Conservation (phyloP, 2,797 vertebrate species). For the Myotis planiceps region DNA sequence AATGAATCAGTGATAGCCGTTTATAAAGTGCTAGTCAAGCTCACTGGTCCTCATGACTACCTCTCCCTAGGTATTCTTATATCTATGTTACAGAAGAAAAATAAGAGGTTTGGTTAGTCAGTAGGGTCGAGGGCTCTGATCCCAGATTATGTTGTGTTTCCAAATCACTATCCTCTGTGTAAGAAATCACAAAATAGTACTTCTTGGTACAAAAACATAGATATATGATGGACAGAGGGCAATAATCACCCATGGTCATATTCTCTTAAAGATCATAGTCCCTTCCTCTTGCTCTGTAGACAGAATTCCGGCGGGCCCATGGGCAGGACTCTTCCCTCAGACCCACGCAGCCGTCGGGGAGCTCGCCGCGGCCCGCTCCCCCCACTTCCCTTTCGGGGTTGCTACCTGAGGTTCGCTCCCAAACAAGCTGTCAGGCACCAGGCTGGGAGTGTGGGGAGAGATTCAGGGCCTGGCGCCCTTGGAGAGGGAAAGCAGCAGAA, state of each 20-base stretch:
- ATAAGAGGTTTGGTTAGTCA: not conserved
- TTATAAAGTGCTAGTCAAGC: not conserved
- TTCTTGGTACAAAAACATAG: not conserved
- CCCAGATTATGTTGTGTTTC: not conserved
- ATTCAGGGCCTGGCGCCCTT: conserved; percentile 22
- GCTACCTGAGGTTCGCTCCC: conserved; percentile 67
- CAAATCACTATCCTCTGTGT: not conserved
- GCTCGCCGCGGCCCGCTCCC: not conserved
- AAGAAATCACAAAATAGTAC: not conserved
- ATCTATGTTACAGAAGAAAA: not conserved
- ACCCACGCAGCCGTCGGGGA: not conserved
- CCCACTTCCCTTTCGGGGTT: not conserved
- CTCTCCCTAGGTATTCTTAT: not conserved
- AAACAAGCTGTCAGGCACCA: conserved; percentile 2
- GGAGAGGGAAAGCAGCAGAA: conserved; percentile 12
- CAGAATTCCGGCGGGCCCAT: not conserved
- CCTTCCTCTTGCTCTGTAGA: not conserved
- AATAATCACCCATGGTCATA: not conserved
- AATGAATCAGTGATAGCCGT: not conserved
- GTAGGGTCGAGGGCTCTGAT: not conserved
- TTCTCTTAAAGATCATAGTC: not conserved
- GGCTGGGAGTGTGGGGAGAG: not conserved
- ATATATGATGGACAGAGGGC: not conserved
- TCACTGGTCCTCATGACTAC: not conserved
- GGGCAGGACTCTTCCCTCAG: not conserved